These are phyloP conservation scores for Sphaeramia orbicularis DNA, from an alignment of 2,797 vertebrate species.

Conservation along the genomic window DNA sequence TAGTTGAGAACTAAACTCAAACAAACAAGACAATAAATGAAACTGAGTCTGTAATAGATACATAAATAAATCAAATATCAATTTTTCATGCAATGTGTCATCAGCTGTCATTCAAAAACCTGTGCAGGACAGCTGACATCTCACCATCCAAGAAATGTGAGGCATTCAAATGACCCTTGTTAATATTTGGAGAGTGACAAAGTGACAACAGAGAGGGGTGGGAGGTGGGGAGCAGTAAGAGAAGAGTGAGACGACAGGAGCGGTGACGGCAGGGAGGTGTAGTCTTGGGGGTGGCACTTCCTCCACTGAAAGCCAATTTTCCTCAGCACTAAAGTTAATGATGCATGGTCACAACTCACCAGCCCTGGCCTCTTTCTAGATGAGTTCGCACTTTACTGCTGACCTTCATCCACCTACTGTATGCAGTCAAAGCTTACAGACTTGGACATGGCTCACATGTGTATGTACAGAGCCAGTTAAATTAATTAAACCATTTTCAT, in stretches of 20 bases:
- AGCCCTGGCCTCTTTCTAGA: constrained; percentile 38
- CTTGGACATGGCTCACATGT: constrained; percentile 5
- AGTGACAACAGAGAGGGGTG: constrained; percentile 40
- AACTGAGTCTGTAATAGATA: neutral
- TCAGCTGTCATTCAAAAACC: constrained; percentile 25
- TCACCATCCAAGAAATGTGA: constrained; percentile 58
- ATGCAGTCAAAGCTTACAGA: constrained; percentile 7
- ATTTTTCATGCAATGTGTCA: constrained; percentile 22
- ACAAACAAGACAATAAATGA: constrained; percentile 1
- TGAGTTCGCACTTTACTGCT: constrained; percentile 65
- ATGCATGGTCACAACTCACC: constrained; percentile 53
- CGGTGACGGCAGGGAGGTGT: constrained; percentile 20
- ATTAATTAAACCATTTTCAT: constrained; percentile 8
- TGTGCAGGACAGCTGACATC: constrained; percentile 45
- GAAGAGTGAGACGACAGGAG: constrained; percentile 28
- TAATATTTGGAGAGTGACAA: constrained; percentile 66
- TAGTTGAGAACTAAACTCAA: constrained; percentile 19
- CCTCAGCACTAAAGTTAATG: constrained; percentile 79
- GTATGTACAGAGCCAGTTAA: constrained; percentile 13
- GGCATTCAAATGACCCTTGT: constrained; percentile 68
- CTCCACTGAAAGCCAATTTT: constrained; percentile 56
- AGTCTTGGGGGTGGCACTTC: constrained; percentile 19
- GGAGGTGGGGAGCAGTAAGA: constrained; percentile 1
- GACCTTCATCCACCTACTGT: constrained; percentile 66
- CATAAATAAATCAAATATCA: constrained; percentile 17